Percentiles rank a stretch among this genome's conserved stretches.
Evolutionary conservation across 2,888 invertebrate species (phyloP).

Genomic region (Lasius platythorax): DNA sequence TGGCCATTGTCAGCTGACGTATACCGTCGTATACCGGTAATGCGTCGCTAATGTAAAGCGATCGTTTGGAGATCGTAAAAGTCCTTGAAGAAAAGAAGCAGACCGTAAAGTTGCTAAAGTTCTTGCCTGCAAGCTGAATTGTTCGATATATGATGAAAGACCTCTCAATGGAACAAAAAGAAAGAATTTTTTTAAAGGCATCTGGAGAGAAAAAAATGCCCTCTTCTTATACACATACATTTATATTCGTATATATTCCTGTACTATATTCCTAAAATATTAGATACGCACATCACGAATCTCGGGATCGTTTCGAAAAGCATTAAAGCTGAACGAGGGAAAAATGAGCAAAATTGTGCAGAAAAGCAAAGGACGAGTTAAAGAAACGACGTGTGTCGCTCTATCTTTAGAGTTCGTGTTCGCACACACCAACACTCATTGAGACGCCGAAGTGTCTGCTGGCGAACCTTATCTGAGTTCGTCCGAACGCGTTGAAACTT

Average conservation of each 20-base stretch:
- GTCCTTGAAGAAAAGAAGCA: not conserved
- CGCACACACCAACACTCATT: slow-evolving; percentile 44
- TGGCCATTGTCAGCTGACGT: slow-evolving; percentile 14
- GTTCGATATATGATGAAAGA: not conserved
- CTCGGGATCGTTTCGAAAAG: not conserved
- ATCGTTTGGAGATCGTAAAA: not conserved
- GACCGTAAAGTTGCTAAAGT: slow-evolving; percentile 4
- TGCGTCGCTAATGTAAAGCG: slow-evolving; percentile 36
- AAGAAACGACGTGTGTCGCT: slow-evolving; percentile 25
- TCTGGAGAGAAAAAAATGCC: not conserved
- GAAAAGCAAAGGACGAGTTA: not conserved
- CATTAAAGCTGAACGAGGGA: slow-evolving; percentile 17
- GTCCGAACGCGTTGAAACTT: slow-evolving; percentile 48
- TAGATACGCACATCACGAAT: not conserved
- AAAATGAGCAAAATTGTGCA: slow-evolving; percentile 7
- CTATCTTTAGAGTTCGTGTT: slow-evolving; percentile 70
- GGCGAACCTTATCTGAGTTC: slow-evolving; percentile 70
- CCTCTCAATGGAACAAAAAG: not conserved
- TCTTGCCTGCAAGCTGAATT: not conserved
- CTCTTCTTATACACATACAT: not conserved
- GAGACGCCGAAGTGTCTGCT: slow-evolving; percentile 73
- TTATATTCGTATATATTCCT: not conserved
- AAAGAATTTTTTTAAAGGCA: not conserved
- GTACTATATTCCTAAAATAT: not conserved
- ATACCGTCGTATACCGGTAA: not conserved